phyloP scores from a whole-genome alignment of 2,797 vertebrate species.

The Crax fasciolata region DNA sequence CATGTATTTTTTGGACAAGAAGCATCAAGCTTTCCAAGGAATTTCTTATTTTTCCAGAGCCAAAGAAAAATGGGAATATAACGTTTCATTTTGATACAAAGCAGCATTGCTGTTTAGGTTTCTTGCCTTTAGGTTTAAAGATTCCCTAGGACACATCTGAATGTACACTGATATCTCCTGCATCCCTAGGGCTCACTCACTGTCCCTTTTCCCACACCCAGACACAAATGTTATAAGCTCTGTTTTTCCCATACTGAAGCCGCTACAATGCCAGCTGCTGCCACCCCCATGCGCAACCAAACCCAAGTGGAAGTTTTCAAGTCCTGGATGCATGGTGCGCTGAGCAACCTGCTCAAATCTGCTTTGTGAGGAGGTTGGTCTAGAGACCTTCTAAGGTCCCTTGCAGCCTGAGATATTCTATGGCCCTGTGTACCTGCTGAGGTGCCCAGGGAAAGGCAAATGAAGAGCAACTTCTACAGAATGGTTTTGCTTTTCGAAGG shows the following conservation, averaged over 20 bases:
- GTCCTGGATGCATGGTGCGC: neutral
- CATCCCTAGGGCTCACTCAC: rapidly evolving
- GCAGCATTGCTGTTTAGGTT: neutral
- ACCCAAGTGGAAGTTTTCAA: neutral
- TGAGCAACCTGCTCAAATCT: neutral
- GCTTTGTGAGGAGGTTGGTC: neutral
- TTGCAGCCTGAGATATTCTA: neutral
- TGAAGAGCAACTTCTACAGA: neutral
- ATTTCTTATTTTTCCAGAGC: neutral
- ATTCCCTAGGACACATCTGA: neutral
- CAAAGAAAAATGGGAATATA: neutral
- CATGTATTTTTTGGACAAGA: neutral
- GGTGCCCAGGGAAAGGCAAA: neutral
- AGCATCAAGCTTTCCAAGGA: neutral
- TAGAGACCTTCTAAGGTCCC: neutral
- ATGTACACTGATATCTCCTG: neutral
- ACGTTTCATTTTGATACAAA: neutral
- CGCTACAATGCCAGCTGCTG: neutral
- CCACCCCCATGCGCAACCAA: neutral
- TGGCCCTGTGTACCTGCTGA: neutral
- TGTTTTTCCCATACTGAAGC: neutral
- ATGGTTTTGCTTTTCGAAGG: neutral
- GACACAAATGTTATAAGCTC: neutral
- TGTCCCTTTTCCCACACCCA: neutral
- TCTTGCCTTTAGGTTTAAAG: neutral